Conservation (phyloP, 2,888 invertebrate genomes). For the Athripsodes cinereus region DNA sequence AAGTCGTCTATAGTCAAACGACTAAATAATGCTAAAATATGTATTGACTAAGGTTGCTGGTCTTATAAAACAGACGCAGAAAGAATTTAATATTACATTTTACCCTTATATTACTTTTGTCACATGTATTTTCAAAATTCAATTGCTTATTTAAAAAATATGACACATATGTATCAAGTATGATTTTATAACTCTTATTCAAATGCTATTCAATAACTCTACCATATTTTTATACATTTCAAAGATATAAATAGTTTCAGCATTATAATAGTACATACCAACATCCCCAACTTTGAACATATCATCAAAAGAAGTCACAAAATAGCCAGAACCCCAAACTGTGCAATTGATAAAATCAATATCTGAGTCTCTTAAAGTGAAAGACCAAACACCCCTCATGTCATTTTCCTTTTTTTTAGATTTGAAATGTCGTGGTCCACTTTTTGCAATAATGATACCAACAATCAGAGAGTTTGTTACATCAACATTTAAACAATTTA, state of each 20-base stretch:
- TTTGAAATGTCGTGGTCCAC: constrained; percentile 42
- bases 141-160: too few relatives aligned
- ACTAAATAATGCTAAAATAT: too few relatives aligned
- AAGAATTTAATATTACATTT: too few relatives aligned
- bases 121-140: too few relatives aligned
- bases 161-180: too few relatives aligned
- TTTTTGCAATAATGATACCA: constrained; percentile 57
- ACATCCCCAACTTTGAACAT: constrained; percentile 65
- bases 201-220: background rate
- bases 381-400: constrained; percentile 65
- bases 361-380: constrained; percentile 68
- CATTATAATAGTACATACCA: constrained; percentile 41
- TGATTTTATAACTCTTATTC: too few relatives aligned
- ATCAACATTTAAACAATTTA: constrained; percentile 31
- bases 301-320: constrained; percentile 54
- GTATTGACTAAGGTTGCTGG: too few relatives aligned
- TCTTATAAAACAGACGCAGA: too few relatives aligned
- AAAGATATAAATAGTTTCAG: background rate
- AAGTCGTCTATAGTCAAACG: too few relatives aligned
- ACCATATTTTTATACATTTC: constrained; percentile 7
- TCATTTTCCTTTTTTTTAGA: constrained; percentile 48
- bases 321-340: constrained; percentile 66
- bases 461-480: constrained; percentile 17
- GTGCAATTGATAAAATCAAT: constrained; percentile 68
- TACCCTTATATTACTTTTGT: too few relatives aligned